phyloP scores from a whole-genome alignment of 2,113 vertebrate species.

The Chionodraco myersi region DNA sequence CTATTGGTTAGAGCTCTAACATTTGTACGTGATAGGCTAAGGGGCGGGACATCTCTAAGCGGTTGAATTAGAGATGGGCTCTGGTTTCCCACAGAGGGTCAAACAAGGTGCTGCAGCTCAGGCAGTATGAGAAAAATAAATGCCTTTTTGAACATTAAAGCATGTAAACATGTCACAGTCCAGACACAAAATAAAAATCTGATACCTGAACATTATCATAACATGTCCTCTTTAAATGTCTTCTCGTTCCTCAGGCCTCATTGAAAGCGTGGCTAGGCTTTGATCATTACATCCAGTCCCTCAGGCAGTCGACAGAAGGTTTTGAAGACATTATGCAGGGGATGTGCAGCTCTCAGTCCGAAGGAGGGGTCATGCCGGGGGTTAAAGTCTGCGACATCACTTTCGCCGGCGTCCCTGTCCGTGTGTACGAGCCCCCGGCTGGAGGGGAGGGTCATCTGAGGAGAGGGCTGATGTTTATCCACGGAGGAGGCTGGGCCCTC shows the following conservation, averaged over 20 bases:
- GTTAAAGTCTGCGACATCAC: conserved; percentile 86
- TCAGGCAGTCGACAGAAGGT: conserved; percentile 78
- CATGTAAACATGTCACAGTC: too few relatives aligned
- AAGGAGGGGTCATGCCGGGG: conserved; percentile 59
- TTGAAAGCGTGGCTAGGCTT: conserved; percentile 86
- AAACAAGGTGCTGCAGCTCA: too few relatives aligned
- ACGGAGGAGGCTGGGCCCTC: conserved; percentile 95
- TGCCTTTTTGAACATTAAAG: too few relatives aligned
- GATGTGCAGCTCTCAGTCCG: neutral
- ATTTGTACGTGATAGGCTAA: too few relatives aligned
- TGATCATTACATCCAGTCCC: conserved; percentile 79
- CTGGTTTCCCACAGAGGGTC: too few relatives aligned
- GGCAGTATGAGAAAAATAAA: too few relatives aligned
- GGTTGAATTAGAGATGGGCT: too few relatives aligned
- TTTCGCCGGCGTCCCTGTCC: conserved; percentile 89
- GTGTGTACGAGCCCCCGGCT: conserved; percentile 88
- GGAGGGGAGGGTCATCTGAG: conserved; percentile 80
- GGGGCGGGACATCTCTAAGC: too few relatives aligned
- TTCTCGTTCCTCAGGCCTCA: conserved; percentile 79
- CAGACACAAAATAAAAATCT: too few relatives aligned
- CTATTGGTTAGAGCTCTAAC: too few relatives aligned
- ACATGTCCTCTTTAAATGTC: neutral
- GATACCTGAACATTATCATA: too few relatives aligned
- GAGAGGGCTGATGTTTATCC: conserved; percentile 89
- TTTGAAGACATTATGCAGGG: conserved; percentile 77